A percentile compares a stretch with the other conserved stretches of the same genome.
Conservation (phyloP, 2,888 invertebrate species). For the Athalia cordata region DNA sequence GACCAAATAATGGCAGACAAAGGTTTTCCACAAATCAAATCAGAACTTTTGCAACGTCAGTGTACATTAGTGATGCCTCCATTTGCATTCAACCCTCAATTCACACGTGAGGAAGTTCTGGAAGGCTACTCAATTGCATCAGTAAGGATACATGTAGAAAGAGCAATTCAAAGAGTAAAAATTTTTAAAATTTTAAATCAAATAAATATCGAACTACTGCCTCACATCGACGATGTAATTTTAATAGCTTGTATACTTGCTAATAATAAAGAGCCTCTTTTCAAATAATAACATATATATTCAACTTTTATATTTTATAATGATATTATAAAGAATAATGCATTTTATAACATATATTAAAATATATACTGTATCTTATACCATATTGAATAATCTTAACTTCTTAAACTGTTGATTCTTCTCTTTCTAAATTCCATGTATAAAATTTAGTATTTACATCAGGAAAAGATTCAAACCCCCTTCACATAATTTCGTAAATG, state of each 20-base stretch:
- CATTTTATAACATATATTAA: neutral
- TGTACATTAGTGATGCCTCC: constrained; percentile 52
- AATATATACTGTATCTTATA: no score
- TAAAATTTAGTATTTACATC: no score
- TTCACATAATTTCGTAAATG: no score
- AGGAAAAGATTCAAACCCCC: no score
- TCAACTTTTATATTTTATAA: neutral
- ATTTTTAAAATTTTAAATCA: constrained; percentile 50
- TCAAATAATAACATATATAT: constrained; percentile 8
- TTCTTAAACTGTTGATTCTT: no score
- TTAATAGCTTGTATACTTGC: constrained; percentile 43
- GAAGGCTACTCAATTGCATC: constrained; percentile 49
- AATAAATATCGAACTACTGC: constrained; percentile 38
- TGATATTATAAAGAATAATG: constrained; percentile 4
- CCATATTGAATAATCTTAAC: no score
- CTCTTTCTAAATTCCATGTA: no score
- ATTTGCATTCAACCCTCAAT: constrained; percentile 50
- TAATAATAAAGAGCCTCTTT: constrained; percentile 46
- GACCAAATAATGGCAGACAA: constrained; percentile 23
- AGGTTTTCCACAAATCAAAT: constrained; percentile 43
- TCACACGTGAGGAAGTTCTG: constrained; percentile 51
- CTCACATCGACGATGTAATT: constrained; percentile 45
- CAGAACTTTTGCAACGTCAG: constrained; percentile 49
- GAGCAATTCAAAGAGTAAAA: constrained; percentile 48
- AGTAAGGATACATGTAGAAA: constrained; percentile 50